phyloP scores from a whole-genome alignment of 2,797 vertebrate genomes.

The Premnoplex brunnescens region DNA sequence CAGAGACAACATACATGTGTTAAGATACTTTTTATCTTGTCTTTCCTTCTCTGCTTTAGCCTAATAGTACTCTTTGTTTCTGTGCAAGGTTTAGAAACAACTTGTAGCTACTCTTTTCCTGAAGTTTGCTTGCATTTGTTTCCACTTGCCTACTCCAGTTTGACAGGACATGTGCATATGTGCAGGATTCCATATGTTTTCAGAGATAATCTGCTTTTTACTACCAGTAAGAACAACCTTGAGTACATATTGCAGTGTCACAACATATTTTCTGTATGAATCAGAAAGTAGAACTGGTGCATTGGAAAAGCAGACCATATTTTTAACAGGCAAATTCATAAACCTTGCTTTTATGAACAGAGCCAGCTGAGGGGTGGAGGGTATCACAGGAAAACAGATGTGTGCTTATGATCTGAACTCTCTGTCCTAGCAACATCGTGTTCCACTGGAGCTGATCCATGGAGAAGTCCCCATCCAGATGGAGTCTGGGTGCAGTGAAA shows the following conservation, averaged over 20 bases:
- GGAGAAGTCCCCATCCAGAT: not conserved
- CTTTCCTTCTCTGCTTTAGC: not conserved
- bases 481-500: not conserved
- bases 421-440: not conserved
- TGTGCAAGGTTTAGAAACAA: not conserved
- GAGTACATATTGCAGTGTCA: constrained; percentile 60
- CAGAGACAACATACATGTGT: not conserved
- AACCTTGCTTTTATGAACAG: constrained; percentile 20
- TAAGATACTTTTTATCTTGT: not conserved
- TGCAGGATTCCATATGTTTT: constrained; percentile 33
- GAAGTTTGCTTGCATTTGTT: not conserved
- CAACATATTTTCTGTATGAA: constrained; percentile 43
- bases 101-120: not conserved
- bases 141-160: not conserved
- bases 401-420: not conserved
- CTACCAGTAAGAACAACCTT: constrained; percentile 67
- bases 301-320: constrained; percentile 28
- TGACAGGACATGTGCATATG: not conserved
- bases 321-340: constrained; percentile 51
- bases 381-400: constrained; percentile 43
- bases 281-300: constrained; percentile 30
- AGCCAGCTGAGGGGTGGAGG: not conserved
- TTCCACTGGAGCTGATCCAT: not conserved
- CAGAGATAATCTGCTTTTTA: constrained; percentile 61
- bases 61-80: not conserved